These are phyloP conservation scores for Diadegma fenestrale DNA, from an alignment of 2,888 invertebrate species.

Conservation along the genomic window DNA sequence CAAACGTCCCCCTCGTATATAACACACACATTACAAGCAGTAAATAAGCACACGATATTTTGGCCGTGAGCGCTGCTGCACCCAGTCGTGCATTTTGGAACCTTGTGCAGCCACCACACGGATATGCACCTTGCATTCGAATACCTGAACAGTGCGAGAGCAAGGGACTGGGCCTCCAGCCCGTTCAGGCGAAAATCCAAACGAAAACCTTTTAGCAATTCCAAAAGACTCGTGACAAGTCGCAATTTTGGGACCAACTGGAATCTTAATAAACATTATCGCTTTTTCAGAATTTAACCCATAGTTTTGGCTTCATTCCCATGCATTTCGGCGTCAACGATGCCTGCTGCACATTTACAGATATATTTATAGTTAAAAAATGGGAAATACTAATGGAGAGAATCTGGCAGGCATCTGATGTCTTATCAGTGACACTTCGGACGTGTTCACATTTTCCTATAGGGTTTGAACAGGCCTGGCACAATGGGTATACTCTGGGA, in stretches of 20 bases:
- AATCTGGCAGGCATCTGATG: conserved; percentile 38
- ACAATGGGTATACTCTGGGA: conserved; percentile 57
- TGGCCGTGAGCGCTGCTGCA: no score
- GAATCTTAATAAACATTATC: background rate
- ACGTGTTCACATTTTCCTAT: conserved; percentile 66
- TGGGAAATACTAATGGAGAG: background rate
- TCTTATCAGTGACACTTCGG: conserved; percentile 69
- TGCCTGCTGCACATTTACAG: background rate
- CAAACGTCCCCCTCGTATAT: conserved; percentile 7
- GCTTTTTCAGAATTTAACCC: background rate
- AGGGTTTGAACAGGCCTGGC: conserved; percentile 60
- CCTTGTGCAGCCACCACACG: background rate
- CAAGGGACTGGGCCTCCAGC: background rate
- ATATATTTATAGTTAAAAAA: conserved; percentile 24
- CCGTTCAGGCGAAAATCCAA: background rate
- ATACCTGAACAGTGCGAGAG: background rate
- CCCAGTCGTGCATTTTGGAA: background rate
- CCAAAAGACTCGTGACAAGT: no score
- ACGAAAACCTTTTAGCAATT: background rate
- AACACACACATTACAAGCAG: background rate
- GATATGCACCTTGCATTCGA: background rate
- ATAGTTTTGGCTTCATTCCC: background rate
- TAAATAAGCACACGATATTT: background rate
- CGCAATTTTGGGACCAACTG: background rate
- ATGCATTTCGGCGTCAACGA: background rate